phyloP scores from a whole-genome alignment of 1,140 invertebrate genomes.

The Bombus vancouverensis region DNA sequence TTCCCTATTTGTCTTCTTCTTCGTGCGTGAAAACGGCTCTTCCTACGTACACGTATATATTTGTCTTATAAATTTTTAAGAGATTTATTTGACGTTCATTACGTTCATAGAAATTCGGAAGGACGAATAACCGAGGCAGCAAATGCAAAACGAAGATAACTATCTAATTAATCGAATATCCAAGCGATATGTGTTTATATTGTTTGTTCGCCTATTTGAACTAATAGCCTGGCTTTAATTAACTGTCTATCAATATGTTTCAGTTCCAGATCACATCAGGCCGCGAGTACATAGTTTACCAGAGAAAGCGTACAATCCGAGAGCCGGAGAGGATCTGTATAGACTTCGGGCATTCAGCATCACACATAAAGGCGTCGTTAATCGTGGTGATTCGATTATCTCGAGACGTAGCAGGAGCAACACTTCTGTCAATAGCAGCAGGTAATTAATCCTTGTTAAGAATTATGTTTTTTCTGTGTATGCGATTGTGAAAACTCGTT shows the following conservation, averaged over 20 bases:
- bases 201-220: background rate
- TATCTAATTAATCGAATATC: too few relatives aligned
- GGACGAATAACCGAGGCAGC: too few relatives aligned
- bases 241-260: constrained; percentile 54
- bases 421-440: constrained; percentile 92
- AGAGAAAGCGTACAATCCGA: constrained; percentile 91
- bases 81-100: too few relatives aligned
- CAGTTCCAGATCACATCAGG: constrained; percentile 91
- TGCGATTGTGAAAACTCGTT: background rate
- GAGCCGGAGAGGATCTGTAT: constrained; percentile 91
- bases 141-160: too few relatives aligned
- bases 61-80: too few relatives aligned
- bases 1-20: too few relatives aligned
- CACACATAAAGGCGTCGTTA: constrained; percentile 93
- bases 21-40: too few relatives aligned
- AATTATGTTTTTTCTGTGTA: background rate
- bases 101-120: too few relatives aligned
- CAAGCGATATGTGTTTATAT: background rate
- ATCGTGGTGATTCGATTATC: constrained; percentile 94
- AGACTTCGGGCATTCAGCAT: constrained; percentile 94
- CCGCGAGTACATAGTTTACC: constrained; percentile 92
- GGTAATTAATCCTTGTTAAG: constrained; percentile 81
- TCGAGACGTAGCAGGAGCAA: constrained; percentile 90
- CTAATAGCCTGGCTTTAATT: background rate
- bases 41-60: too few relatives aligned